phyloP scores from a whole-genome alignment of 2,113 vertebrate species.

The Eleginops maclovinus region DNA sequence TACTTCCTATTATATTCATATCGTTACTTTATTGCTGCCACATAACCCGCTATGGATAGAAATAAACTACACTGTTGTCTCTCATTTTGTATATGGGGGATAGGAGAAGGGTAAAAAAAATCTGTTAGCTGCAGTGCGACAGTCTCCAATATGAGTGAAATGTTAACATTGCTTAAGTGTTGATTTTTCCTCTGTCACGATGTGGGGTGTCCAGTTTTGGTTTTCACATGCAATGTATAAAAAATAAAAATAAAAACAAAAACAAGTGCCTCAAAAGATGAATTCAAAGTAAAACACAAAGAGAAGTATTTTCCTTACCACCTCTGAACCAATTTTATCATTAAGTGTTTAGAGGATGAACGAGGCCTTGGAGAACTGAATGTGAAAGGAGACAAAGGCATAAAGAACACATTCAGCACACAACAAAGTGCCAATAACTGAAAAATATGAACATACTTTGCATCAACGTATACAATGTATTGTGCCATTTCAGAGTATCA shows the following conservation, averaged over 20 bases:
- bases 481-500: slow-evolving; percentile 11
- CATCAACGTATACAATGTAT: slow-evolving; percentile 33
- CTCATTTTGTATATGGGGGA: slow-evolving; percentile 27
- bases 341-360: slow-evolving; percentile 91
- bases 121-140: slow-evolving; percentile 85
- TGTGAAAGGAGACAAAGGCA: slow-evolving; percentile 86
- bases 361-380: slow-evolving; percentile 89
- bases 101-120: slow-evolving; percentile 29
- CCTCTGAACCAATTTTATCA: slow-evolving; percentile 91
- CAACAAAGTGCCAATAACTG: slow-evolving; percentile 60
- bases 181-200: slow-evolving; percentile 38
- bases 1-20: background rate
- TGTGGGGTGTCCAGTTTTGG: slow-evolving; percentile 57
- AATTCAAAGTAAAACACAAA: slow-evolving; percentile 74
- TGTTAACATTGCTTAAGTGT: slow-evolving; percentile 80
- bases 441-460: slow-evolving; percentile 52
- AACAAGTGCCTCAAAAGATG: slow-evolving; percentile 62
- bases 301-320: slow-evolving; percentile 88
- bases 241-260: slow-evolving; percentile 42
- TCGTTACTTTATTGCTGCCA: background rate
- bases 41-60: slow-evolving; percentile 3
- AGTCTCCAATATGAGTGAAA: slow-evolving; percentile 86
- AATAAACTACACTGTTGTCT: slow-evolving; percentile 13
- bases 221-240: slow-evolving; percentile 74
- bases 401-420: slow-evolving; percentile 81